Base-by-base conservation (phyloP, 2,888 invertebrate species). In the Neoitamus cyanurus region DNA sequence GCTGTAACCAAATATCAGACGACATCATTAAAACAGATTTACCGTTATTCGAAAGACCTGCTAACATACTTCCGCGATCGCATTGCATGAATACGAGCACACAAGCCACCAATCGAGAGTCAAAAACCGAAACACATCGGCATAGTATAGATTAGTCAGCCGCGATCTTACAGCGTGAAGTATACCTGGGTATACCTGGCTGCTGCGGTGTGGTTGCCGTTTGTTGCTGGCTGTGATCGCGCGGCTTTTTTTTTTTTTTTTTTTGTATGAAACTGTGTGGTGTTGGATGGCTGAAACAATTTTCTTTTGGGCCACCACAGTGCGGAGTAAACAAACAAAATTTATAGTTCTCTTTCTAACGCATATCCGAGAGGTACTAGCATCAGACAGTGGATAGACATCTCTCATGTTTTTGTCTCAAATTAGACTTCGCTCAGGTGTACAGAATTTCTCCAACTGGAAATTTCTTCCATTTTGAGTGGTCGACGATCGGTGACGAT, bases 51-150 rank as follows among this genome's bases (percentile, higher is more conserved):
- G 88, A 89, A 89, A 91, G 90, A 91, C 91, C 91, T 91, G 90
- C 91, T 91, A 91, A 91, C 91, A 91, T 89, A 91, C 91, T 91
- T 91, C 91, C 91, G 91, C 88, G 89, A 88, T 90, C 89, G 89
- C 88, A 87, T 85, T 84, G 86, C 84, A 69, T 77, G 83, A 84
- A 83, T 83, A 83, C 48, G 48, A 84, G 46, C 36, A 82, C 34
- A 68, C 83, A 68, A 73, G 80, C 77, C 58, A 70, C 46, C 42
- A 78, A 48, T 78, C 72, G 73, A 48, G 42, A 84, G 48, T 82
- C 70, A 69, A 77, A 75, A 84, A 25, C 72, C 72, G 34, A 68
- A 78, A 73, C 69, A 37, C 69, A 70, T 69, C 25, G 78, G 46
- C 58, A 36, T 58, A 72, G 70, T 37, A n/a, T 15, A 75, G 28